A percentile compares a stretch with the other conserved stretches of the same genome.
Evolutionary conservation across 2,797 vertebrate genomes (phyloP).

Genomic region (Amazonetta brasiliensis): DNA sequence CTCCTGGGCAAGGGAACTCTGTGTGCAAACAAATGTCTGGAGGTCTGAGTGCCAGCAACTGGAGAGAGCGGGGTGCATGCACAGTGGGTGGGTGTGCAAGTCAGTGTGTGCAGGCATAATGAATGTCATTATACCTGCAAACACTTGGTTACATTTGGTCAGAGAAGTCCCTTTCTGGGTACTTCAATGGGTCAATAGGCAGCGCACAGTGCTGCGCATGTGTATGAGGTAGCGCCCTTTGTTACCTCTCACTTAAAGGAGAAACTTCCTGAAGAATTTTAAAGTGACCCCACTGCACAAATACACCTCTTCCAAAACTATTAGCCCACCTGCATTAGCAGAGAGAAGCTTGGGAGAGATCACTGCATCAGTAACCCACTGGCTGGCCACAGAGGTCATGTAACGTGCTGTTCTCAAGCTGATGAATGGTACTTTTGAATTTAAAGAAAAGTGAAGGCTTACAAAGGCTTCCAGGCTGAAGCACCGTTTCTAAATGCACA

Average conservation of each 20-base stretch:
- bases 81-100: not conserved
- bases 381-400: not conserved
- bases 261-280: not conserved
- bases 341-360: not conserved
- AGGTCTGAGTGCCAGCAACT: fast-evolving
- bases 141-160: too few relatives aligned
- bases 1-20: not conserved
- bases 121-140: not conserved
- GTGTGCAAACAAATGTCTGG: too few relatives aligned
- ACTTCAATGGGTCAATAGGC: not conserved
- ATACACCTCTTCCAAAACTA: not conserved
- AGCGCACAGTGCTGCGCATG: fast-evolving
- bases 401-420: not conserved
- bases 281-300: not conserved
- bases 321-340: fast-evolving
- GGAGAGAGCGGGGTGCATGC: fast-evolving
- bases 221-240: fast-evolving
- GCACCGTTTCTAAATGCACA: not conserved
- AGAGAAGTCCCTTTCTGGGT: not conserved
- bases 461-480: slow-evolving; percentile 46
- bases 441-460: slow-evolving; percentile 47
- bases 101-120: not conserved
- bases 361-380: fast-evolving
- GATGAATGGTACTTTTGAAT: not conserved
- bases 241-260: not conserved